phyloP scores from a whole-genome alignment of 1,140 invertebrate species.

The Thaumetopoea pityocampa region DNA sequence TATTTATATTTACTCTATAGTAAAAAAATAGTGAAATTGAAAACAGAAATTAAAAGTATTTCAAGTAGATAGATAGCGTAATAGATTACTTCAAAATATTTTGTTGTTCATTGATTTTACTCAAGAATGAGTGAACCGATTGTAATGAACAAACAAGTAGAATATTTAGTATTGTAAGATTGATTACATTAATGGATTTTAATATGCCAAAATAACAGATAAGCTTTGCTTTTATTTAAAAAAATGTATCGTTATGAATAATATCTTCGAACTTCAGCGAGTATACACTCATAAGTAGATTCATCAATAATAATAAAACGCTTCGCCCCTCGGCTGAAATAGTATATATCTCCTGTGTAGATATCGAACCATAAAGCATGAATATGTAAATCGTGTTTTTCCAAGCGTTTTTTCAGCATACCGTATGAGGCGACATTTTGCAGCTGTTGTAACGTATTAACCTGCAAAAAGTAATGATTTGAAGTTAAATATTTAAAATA shows the following conservation, averaged over 20 bases:
- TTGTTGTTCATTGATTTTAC: too few relatives aligned
- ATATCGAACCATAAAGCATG: conserved; percentile 98
- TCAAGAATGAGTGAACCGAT: too few relatives aligned
- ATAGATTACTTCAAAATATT: too few relatives aligned
- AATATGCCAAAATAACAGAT: too few relatives aligned
- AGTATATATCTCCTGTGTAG: conserved; percentile 96
- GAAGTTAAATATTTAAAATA: too few relatives aligned
- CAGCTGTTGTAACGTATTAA: conserved; percentile 95
- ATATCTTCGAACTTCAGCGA: conserved; percentile 86
- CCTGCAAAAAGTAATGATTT: conserved; percentile 73
- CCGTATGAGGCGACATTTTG: conserved; percentile 96
- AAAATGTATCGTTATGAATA: conserved; percentile 85
- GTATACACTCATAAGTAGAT: conserved; percentile 82
- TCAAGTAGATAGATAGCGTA: too few relatives aligned
- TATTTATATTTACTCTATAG: too few relatives aligned
- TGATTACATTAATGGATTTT: too few relatives aligned
- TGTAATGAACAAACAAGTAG: too few relatives aligned
- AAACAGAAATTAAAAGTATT: too few relatives aligned
- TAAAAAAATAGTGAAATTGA: too few relatives aligned
- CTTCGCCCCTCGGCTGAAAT: conserved; percentile 91
- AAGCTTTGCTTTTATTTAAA: conserved; percentile 1
- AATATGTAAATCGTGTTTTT: conserved; percentile 89
- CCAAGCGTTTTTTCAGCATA: conserved; percentile 90
- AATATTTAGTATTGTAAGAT: too few relatives aligned
- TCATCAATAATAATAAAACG: conserved; percentile 91